phyloP scores from a whole-genome alignment of 2,888 invertebrate species.

The Tinea pellionella region DNA sequence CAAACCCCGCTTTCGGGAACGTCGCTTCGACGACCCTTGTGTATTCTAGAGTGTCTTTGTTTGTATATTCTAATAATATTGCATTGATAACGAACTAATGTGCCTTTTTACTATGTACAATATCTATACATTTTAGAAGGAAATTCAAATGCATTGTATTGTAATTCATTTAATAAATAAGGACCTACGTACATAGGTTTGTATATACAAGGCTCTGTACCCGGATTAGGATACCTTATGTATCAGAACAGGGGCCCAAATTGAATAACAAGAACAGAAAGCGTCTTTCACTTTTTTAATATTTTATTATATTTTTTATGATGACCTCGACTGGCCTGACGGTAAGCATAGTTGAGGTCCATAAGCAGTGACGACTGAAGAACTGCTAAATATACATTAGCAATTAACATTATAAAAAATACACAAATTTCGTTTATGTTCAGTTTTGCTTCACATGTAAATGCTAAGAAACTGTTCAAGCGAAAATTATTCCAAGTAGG shows the following conservation, averaged over 20 bases:
- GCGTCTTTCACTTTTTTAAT: too few species aligned
- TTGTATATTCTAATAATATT: constrained; percentile 3
- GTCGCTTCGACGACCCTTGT: not conserved
- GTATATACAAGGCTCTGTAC: too few species aligned
- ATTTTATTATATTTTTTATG: too few species aligned
- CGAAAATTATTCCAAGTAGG: constrained; percentile 57
- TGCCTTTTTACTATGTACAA: not conserved
- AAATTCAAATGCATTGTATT: not conserved
- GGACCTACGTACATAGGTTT: too few species aligned
- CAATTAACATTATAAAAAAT: too few species aligned
- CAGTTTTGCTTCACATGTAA: constrained; percentile 28
- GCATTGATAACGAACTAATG: not conserved
- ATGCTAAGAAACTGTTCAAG: constrained; percentile 44
- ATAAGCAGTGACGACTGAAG: too few species aligned
- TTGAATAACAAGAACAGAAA: too few species aligned
- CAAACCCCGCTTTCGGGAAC: constrained; percentile 14
- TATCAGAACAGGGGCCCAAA: too few species aligned
- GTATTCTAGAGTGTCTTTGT: not conserved
- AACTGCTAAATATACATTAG: too few species aligned
- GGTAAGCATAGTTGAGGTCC: too few species aligned
- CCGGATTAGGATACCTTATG: too few species aligned
- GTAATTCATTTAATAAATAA: not conserved
- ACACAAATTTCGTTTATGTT: not conserved
- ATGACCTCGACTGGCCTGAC: too few species aligned
- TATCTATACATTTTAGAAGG: not conserved